A percentile compares a stretch with the other conserved stretches of the same genome.
phyloP scores from a whole-genome alignment of 2,888 invertebrate species.

The Cataglyphis albicans region DNA sequence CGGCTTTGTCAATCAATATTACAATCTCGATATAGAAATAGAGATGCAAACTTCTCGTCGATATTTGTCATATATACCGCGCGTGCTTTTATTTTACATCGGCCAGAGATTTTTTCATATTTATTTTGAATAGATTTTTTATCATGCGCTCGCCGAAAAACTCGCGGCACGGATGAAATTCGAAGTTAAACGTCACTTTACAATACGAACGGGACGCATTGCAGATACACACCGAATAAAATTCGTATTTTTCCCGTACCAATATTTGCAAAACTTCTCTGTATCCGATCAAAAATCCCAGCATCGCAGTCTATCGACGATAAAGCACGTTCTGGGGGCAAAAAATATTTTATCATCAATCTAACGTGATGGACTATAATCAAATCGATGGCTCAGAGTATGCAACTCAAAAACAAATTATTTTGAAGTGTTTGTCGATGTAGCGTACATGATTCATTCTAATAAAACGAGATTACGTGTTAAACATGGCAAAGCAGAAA shows the following conservation, averaged over 20 bases:
- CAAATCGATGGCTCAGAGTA: conserved; percentile 33
- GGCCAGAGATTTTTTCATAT: conserved; percentile 46
- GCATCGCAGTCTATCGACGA: conserved; percentile 39
- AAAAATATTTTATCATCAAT: conserved; percentile 46
- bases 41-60: conserved; percentile 11
- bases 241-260: conserved; percentile 53
- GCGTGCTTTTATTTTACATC: conserved; percentile 46
- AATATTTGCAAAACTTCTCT: conserved; percentile 57
- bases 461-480: conserved; percentile 12
- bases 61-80: conserved; percentile 40
- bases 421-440: neutral
- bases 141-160: conserved; percentile 22
- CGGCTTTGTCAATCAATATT: conserved; percentile 52
- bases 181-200: conserved; percentile 54
- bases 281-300: conserved; percentile 51
- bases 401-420: conserved; percentile 32
- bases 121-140: conserved; percentile 53
- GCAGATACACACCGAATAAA: conserved; percentile 38
- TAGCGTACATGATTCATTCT: neutral
- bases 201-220: conserved; percentile 36
- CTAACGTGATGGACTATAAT: conserved; percentile 40
- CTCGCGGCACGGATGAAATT: conserved; percentile 47
- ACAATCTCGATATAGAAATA: conserved; percentile 45
- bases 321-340: conserved; percentile 41
- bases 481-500: neutral